These are phyloP conservation scores for Diarsia brunnea DNA, from an alignment of 2,888 invertebrate genomes.

Conservation along the genomic window DNA sequence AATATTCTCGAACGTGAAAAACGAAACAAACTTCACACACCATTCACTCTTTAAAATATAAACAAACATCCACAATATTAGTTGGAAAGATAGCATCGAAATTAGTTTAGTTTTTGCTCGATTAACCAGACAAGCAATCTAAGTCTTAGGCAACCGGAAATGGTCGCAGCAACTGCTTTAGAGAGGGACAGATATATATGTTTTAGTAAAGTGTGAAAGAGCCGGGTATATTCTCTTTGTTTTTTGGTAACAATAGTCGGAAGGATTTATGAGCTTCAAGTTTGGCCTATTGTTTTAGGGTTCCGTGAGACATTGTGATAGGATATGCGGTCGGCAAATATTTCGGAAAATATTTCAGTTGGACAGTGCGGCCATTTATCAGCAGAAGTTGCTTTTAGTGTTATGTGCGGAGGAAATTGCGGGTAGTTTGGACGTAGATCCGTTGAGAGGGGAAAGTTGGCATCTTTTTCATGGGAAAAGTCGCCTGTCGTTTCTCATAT, in stretches of 20 bases:
- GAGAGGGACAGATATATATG: constrained; percentile 38
- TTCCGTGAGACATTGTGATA: constrained; percentile 58
- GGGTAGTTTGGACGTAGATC: neutral
- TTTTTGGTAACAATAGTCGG: constrained; percentile 72
- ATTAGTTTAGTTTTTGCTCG: constrained; percentile 71
- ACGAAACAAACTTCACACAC: neutral
- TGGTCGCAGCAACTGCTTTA: constrained; percentile 37
- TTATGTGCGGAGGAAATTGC: constrained; percentile 36
- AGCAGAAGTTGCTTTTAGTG: constrained; percentile 48
- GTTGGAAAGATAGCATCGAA: constrained; percentile 57
- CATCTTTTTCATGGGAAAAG: neutral
- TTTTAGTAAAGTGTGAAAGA: constrained; percentile 13
- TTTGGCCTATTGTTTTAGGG: constrained; percentile 71
- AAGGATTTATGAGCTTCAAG: constrained; percentile 70
- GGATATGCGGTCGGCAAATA: constrained; percentile 61
- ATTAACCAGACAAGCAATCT: constrained; percentile 66
- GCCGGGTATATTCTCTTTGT: constrained; percentile 62
- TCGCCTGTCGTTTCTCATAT: constrained; percentile 4
- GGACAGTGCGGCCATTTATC: constrained; percentile 41
- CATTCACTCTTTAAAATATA: constrained; percentile 22
- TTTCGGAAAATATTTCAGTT: constrained; percentile 58
- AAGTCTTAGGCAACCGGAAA: constrained; percentile 62
- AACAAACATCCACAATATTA: constrained; percentile 52
- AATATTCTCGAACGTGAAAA: neutral
- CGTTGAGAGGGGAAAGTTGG: neutral